Evolutionary conservation across 1,140 invertebrate genomes (phyloP).

Genomic region (Neotoxoptera formosana): DNA sequence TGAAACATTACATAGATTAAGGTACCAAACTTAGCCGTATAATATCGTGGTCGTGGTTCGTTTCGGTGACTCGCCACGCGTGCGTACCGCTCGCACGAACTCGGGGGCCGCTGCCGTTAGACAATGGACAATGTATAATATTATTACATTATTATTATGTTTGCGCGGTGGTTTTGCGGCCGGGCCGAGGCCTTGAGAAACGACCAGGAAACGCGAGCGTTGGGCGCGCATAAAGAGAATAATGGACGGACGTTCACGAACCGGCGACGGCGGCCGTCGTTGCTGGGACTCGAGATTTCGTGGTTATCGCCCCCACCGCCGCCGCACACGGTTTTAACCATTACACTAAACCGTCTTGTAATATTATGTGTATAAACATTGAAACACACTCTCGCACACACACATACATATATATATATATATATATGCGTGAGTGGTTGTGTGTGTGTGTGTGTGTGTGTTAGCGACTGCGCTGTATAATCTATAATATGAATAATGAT

Average conservation of each 20-base stretch:
- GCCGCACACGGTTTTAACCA: background rate
- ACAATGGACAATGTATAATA: conserved; percentile 36
- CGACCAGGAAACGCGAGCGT: conserved; percentile 43
- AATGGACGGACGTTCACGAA: conserved; percentile 35
- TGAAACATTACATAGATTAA: background rate
- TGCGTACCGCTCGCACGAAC: background rate
- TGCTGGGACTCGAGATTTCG: conserved; percentile 19
- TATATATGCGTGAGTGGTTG: background rate
- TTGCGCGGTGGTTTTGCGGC: conserved; percentile 17
- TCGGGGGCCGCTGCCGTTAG: background rate
- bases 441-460: background rate
- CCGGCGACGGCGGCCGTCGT: background rate
- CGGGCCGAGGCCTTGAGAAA: conserved; percentile 37
- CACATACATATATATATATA: background rate
- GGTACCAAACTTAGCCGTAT: background rate
- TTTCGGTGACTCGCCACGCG: background rate
- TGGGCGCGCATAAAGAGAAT: conserved; percentile 30
- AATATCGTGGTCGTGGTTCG: background rate
- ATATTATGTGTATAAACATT: background rate
- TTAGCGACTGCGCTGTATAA: background rate
- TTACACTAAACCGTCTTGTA: background rate
- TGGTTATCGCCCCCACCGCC: conserved; percentile 26
- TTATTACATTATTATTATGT: conserved; percentile 28
- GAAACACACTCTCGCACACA: no score
- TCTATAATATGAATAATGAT: background rate